A percentile compares a stretch with the other conserved stretches of the same genome.
Conservation (phyloP, 2,888 invertebrate genomes). For the Lasioglossum vierecki region DNA sequence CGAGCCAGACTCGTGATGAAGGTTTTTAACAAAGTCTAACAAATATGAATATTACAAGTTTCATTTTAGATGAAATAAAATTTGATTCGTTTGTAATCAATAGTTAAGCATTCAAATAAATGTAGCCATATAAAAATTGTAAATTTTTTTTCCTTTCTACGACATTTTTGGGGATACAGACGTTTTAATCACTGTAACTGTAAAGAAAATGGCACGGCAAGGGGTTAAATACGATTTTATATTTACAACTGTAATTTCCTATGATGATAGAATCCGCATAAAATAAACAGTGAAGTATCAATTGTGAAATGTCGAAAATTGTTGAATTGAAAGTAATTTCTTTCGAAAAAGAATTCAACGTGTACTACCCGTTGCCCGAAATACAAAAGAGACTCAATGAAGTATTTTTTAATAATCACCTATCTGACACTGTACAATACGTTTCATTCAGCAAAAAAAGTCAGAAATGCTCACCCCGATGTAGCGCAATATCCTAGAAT, state of each 20-base stretch:
- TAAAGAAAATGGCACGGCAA: no score
- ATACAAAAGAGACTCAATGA: neutral
- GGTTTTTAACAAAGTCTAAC: no score
- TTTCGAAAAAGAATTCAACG: neutral
- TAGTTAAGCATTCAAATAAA: no score
- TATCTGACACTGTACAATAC: neutral
- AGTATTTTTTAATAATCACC: conserved; percentile 1
- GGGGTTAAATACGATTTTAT: neutral
- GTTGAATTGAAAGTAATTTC: neutral
- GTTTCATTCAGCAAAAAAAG: neutral
- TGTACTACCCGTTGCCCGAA: neutral
- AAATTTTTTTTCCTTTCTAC: no score
- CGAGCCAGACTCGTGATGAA: no score
- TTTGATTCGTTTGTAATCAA: no score
- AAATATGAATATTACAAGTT: no score
- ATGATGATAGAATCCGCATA: neutral
- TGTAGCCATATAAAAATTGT: no score
- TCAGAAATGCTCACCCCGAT: neutral
- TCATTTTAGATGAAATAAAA: no score
- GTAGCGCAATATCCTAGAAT: conserved; percentile 12
- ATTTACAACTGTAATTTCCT: neutral
- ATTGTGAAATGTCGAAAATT: neutral
- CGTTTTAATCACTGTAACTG: no score
- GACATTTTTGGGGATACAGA: no score
- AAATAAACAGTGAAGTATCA: neutral